Evolutionary conservation across 2,888 invertebrate genomes (phyloP), one percentile per base, ranked within the genome.

Genomic region (Rambutsinella grinnellia): DNA sequence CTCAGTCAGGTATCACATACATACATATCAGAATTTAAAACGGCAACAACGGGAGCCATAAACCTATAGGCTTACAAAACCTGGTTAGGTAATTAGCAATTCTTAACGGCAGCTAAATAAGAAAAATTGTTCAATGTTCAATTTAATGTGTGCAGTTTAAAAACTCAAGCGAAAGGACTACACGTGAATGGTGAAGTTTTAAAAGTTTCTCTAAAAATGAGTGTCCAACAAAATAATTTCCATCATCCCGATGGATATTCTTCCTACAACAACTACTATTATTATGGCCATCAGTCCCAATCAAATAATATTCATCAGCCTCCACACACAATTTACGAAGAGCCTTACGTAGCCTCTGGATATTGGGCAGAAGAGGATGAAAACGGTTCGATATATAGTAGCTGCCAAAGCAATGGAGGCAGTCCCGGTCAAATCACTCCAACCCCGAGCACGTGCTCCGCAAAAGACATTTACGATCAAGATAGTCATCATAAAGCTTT

Each of bases 311-410:
- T 63, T 13, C 56, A n/a, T 28, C 56, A 46, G 17, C 47, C 44
- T 24, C 24, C 56, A 21, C 62, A 53, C 26, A 27, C 28, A 24
- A 19, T 51, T 47, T 67, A 75, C n/a, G 75, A 75, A 8, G 67
- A 67, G 3, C 28, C 67, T 5, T 75, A 75, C 51, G n/a, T 47
- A 23, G 62, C 28, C 21, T 44, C 72, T 1, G 57, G 17, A 5
- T 79, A 80, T 49, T 82, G 80, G 80, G 57, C 76, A 23, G 82
- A 76, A 15, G 80, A 80, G 51, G 82, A 82, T 51, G 79, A 79
- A 21, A 71, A 36, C 13, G 36, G 13, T 13, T 66, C 75, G 13
- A 44, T 74, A 15, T 62, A 69, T 27, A 66, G 62, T 63, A 74
- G 75, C 62, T 66, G 68, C 62, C 65, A 65, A 23, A 66, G 61